phyloP scores from a whole-genome alignment of 2,797 vertebrate genomes.

The Schizopygopsis pylzovi region DNA sequence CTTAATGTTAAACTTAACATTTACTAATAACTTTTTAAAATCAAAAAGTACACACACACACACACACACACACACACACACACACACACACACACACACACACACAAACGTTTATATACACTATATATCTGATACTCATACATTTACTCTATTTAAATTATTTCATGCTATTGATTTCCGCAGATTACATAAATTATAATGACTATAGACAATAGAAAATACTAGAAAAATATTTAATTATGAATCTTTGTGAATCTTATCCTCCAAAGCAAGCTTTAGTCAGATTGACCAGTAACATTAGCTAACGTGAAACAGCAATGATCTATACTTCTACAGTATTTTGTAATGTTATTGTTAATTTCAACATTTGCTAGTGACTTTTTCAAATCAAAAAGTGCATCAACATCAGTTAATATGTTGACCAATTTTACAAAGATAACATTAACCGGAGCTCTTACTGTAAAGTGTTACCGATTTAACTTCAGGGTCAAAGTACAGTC shows the following conservation, averaged over 20 bases:
- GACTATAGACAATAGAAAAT: too few relatives aligned
- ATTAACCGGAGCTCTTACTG: not conserved
- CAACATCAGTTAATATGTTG: not conserved
- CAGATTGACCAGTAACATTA: not conserved
- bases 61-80: too few relatives aligned
- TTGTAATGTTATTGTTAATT: not conserved
- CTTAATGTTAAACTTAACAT: not conserved
- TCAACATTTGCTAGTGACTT: not conserved
- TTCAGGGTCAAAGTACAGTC: constrained; percentile 14
- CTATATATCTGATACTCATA: too few relatives aligned
- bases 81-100: too few relatives aligned
- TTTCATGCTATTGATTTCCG: too few relatives aligned
- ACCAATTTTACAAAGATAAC: not conserved
- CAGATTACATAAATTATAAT: too few relatives aligned
- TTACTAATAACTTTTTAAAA: not conserved
- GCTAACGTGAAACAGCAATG: not conserved
- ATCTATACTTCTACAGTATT: not conserved
- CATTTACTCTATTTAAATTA: too few relatives aligned
- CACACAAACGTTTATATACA: too few relatives aligned
- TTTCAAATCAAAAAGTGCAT: not conserved
- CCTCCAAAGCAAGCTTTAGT: too few relatives aligned
- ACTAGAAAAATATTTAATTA: too few relatives aligned
- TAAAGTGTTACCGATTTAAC: not conserved
- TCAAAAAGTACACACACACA: not conserved
- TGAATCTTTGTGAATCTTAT: too few relatives aligned